Percentiles rank a stretch among this genome's conserved stretches.
Evolutionary conservation across 2,113 vertebrate genomes (phyloP).

Genomic region (Coptodon bakossiorum): DNA sequence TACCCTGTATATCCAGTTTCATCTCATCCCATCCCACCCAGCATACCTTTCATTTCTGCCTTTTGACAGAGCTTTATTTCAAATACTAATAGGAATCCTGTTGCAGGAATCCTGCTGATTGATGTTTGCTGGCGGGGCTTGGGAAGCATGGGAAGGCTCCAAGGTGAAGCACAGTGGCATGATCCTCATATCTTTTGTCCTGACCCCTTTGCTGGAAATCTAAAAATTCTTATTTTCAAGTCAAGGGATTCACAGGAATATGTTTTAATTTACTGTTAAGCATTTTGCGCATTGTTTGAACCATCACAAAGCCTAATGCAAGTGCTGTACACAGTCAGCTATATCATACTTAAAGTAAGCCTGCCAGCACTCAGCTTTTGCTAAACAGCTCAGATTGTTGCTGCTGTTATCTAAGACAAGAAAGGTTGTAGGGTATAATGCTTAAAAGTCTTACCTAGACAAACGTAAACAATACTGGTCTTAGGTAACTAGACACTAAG

Average conservation of each 20-base stretch:
- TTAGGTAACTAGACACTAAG: neutral
- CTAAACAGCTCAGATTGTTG: neutral
- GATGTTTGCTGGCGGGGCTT: neutral
- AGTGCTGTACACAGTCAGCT: neutral
- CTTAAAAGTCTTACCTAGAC: neutral
- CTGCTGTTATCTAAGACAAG: neutral
- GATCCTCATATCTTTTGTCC: neutral
- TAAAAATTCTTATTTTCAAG: neutral
- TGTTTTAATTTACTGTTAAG: neutral
- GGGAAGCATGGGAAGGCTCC: neutral
- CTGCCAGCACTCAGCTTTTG: neutral
- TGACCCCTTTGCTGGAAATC: neutral
- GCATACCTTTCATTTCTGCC: slow-evolving; percentile 37
- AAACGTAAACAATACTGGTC: neutral
- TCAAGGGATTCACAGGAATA: neutral
- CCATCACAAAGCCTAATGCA: neutral
- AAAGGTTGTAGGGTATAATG: neutral
- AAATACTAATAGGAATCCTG: slow-evolving; percentile 18
- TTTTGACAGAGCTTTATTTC: slow-evolving; percentile 35
- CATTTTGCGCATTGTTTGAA: neutral
- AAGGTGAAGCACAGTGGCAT: neutral
- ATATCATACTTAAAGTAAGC: neutral
- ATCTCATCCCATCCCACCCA: slow-evolving; percentile 9
- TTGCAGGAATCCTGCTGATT: neutral
- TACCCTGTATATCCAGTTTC: neutral